Percentiles rank a stretch among this genome's conserved stretches.
phyloP scores from a whole-genome alignment of 2,113 vertebrate genomes.

The Pionites leucogaster region DNA sequence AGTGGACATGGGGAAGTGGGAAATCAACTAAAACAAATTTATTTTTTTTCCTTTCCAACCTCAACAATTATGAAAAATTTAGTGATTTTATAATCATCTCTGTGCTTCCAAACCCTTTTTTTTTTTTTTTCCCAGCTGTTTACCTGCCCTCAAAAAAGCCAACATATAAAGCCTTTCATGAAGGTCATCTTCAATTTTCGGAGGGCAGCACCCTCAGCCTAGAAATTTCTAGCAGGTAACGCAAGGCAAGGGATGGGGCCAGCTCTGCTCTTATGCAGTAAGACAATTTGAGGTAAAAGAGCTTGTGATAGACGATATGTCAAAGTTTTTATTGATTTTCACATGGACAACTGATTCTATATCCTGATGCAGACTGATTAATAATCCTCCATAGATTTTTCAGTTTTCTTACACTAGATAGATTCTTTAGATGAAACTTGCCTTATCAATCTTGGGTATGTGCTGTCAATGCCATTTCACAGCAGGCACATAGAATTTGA shows the following conservation, averaged over 20 bases:
- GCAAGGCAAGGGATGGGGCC: accelerated
- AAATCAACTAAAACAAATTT: neutral
- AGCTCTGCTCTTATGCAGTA: accelerated
- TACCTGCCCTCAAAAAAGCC: neutral
- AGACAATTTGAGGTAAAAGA: neutral
- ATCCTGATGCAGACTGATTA: neutral
- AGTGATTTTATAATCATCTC: neutral
- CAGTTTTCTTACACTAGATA: neutral
- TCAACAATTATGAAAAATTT: neutral
- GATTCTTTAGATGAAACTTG: neutral
- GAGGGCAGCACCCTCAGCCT: neutral
- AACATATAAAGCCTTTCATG: neutral
- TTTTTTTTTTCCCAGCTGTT: neutral
- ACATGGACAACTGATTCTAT: neutral
- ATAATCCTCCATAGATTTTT: neutral
- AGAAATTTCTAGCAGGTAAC: neutral
- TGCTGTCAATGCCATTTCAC: neutral
- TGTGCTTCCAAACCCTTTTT: neutral
- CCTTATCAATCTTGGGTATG: neutral
- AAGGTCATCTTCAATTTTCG: neutral
- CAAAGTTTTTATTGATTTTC: neutral
- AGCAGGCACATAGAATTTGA: neutral
- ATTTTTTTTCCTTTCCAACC: neutral
- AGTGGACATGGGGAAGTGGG: neutral
- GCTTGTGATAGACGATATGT: neutral